Conservation (phyloP, 2,113 vertebrate species). For the Lonchura striata region DNA sequence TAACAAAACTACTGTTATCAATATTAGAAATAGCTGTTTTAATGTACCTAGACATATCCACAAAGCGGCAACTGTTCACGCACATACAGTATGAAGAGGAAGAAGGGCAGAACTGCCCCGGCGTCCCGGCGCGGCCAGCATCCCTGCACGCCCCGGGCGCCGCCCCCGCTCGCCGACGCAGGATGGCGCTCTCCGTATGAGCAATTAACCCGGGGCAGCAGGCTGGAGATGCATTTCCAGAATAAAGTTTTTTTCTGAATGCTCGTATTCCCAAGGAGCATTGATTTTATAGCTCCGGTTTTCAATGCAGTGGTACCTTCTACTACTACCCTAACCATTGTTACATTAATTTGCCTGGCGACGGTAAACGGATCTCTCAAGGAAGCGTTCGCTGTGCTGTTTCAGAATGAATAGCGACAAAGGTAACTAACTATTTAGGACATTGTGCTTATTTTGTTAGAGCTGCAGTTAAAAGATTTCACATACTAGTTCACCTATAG, state of each 20-base stretch:
- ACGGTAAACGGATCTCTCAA: background rate
- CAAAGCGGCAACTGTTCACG: fast-evolving
- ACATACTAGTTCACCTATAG: too few relatives aligned
- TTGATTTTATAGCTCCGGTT: background rate
- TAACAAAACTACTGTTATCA: background rate
- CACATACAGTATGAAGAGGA: fast-evolving
- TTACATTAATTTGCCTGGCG: background rate
- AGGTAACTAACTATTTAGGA: background rate
- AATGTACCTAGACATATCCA: background rate
- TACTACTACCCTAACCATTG: background rate
- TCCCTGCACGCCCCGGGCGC: background rate
- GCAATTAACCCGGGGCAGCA: conserved; percentile 20
- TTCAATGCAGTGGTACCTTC: background rate
- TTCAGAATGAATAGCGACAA: background rate
- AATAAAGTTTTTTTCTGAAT: background rate
- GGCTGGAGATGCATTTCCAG: background rate
- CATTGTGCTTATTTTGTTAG: background rate
- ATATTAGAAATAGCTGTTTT: background rate
- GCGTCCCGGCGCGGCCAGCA: background rate
- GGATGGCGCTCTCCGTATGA: conserved; percentile 74
- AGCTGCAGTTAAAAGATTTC: background rate
- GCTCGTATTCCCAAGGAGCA: background rate
- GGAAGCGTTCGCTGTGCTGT: fast-evolving
- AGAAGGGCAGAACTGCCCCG: too few relatives aligned
- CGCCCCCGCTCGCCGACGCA: conserved; percentile 52